phyloP scores from a whole-genome alignment of 2,113 vertebrate species.

The Eolophus roseicapilla region DNA sequence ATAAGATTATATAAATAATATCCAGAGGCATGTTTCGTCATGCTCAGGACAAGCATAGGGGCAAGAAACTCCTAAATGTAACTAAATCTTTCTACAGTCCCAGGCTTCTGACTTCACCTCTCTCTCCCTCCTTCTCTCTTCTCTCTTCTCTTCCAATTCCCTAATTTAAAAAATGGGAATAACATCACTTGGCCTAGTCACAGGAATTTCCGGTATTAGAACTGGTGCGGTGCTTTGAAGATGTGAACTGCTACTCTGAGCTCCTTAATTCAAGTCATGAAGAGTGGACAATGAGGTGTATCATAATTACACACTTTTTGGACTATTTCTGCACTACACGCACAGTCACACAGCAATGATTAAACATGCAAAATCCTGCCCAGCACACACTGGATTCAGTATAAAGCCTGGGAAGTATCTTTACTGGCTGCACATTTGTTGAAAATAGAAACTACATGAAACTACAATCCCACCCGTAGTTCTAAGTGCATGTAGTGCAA shows the following conservation, averaged over 20 bases:
- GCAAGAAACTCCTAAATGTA: not conserved
- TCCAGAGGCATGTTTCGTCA: not conserved
- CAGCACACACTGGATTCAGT: not conserved
- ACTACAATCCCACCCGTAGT: not conserved
- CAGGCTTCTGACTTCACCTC: not conserved
- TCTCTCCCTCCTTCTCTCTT: not conserved
- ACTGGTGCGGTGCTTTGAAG: not conserved
- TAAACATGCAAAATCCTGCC: constrained; percentile 1
- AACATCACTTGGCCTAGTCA: not conserved
- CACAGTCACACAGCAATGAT: not conserved
- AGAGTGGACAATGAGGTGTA: not conserved
- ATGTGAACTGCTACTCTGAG: not conserved
- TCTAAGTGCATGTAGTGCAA: not conserved
- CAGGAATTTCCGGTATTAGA: not conserved
- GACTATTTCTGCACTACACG: not conserved
- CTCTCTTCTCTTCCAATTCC: not conserved
- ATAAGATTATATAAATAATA: not conserved
- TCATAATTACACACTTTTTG: not conserved
- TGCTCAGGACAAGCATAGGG: not conserved
- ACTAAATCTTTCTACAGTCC: not conserved
- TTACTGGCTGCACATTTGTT: not conserved
- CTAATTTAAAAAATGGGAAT: not conserved
- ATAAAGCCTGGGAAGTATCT: not conserved
- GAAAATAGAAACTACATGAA: not conserved
- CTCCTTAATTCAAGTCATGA: not conserved